Evolutionary conservation across 2,888 invertebrate species (phyloP), one percentile per base, ranked within the genome.

Genomic region (Venustoraphidia nigricollis): DNA sequence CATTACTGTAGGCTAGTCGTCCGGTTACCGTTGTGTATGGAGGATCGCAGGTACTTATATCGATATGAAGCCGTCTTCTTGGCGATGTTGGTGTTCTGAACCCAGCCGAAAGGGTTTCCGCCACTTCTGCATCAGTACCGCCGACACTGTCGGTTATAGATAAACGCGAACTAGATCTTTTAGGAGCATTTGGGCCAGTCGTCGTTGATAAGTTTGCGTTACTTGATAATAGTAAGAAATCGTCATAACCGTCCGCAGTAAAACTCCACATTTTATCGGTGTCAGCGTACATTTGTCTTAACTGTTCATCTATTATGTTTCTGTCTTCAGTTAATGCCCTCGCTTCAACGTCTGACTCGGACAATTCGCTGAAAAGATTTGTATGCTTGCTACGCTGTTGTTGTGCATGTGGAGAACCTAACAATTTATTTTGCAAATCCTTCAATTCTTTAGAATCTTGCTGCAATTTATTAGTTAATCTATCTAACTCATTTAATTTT

Each of bases 381-480:
- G 52, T 53, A 41, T 61, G 63, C 36, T 61, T 62, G n/a, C 59
- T 27, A 27, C 27, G 27, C 27, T 27, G 27, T 27, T 27, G 27
- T 37, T 45, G 54, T 62, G 70, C 69, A 50, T 73, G 72, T 51
- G 81, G 79, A 10, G 81, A 79, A 62, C 79, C 81, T 60, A 81
- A 69, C 54, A 83, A 68, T 64, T 80, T 76, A 58, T 77, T 75
- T 66, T 83, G 81, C 55, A 85, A 70, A 63, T 84, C 82, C 67
- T 82, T 81, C 58, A 84, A 72, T 66, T 83, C 83, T 64, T 81
- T 77, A 50, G 84, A 83, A 69, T 85, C 85, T 67, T 83, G 81
- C 58, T 83, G 81, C 61, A 85, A 72, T 68, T 84, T 83, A 54
- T 73, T 78, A 62, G 83, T 83, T 59, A 85, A 65, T 64, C 81